Evolutionary conservation across 2,113 vertebrate species (phyloP), one percentile per base, ranked within the genome.

Genomic region (Phalacrocorax carbo): DNA sequence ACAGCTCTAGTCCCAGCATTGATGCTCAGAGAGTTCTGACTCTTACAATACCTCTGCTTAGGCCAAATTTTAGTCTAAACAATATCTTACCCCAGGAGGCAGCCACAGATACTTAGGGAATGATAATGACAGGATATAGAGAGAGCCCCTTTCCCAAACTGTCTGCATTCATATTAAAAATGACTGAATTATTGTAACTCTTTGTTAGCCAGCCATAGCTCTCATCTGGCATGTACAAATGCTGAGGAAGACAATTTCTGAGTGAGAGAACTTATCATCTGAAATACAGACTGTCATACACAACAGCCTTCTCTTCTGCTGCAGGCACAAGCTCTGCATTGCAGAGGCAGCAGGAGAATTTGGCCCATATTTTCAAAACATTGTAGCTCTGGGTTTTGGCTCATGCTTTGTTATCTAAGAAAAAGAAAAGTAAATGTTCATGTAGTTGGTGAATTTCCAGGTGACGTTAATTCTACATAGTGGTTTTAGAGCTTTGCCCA

Each of bases 271-370:
- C 38, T 86, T 73, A n/a, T 3, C 10, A 66, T 68, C 49, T 92
- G 42, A 92, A 88, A 66, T n/a, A 82, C 64, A 85, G 81, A 34
- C 72, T 77, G 58, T 29, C 36, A 65, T 13, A 65, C 49, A 82
- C 54, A 82, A 70, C 91, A 95, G 88, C 49, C 14, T 70, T 57
- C 38, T n/a, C 46, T 38, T 87, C 66, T 88, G 82, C 92, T 93
- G 92, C 80, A 94, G 71, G 48, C 44, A 58, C 2, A 38, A 68
- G 27, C 71, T 94, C 93, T 96, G 96, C 88, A 90, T 86, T 96
- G 95, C 95, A 97, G 90, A 95, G 92, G 82, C 46, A 88, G 80
- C 78, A 83, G 52, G n/a, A 84, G 76, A 88, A 92, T 75, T 73
- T 95, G 85, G 76, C 76, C 86, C 27, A 0, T 34, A 29, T 80